Evolutionary conservation across 2,113 vertebrate species (phyloP).

Genomic region (Ovis canadensis): DNA sequence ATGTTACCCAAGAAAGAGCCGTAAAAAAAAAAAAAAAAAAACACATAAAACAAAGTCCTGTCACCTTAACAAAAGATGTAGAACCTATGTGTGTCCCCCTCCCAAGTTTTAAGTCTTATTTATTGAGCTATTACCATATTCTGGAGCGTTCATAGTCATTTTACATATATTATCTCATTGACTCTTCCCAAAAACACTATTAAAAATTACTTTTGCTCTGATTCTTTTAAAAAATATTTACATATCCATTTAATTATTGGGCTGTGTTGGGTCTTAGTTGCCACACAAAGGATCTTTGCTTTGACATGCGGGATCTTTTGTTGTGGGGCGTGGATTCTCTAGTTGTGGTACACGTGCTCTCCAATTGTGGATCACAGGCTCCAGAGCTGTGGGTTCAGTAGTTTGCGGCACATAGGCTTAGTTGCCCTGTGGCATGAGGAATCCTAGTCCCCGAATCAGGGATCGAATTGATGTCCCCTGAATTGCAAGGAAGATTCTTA

Average conservation of each 20-base stretch:
- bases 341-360: accelerated
- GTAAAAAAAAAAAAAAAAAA: background rate
- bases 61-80: background rate
- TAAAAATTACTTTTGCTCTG: background rate
- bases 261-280: background rate
- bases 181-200: background rate
- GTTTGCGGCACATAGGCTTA: background rate
- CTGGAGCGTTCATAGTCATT: accelerated
- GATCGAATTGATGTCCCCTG: accelerated
- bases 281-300: background rate
- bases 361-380: background rate
- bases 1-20: background rate
- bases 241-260: background rate
- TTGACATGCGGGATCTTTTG: background rate
- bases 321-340: background rate
- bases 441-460: background rate
- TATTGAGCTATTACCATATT: background rate
- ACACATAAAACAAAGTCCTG: background rate
- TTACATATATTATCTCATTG: background rate
- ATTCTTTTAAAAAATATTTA: background rate
- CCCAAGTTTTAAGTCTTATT: background rate
- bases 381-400: background rate
- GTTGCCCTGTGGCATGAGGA: background rate
- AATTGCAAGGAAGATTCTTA: background rate
- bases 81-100: background rate